These are phyloP conservation scores for Tribolium freemani DNA, from an alignment of 2,888 invertebrate species.

Conservation along the genomic window DNA sequence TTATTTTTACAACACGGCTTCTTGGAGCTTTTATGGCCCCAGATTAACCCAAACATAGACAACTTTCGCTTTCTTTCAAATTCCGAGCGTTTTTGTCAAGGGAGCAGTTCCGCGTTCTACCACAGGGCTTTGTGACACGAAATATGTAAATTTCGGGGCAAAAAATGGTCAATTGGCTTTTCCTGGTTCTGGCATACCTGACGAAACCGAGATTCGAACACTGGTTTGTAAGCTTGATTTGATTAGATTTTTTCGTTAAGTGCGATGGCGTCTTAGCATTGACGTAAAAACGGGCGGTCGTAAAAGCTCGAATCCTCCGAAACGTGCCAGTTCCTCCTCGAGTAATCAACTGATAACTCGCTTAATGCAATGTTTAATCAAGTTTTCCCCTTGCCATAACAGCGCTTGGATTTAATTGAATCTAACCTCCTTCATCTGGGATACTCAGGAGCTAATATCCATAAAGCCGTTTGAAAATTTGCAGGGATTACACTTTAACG, in stretches of 20 bases:
- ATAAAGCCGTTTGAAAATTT: slow-evolving; percentile 52
- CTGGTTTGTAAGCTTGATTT: too few relatives aligned
- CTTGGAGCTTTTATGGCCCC: slow-evolving; percentile 50
- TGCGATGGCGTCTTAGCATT: slow-evolving; percentile 32
- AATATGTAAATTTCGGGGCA: slow-evolving; percentile 12
- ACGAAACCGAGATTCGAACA: slow-evolving; percentile 3
- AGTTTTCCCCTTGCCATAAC: slow-evolving; percentile 49
- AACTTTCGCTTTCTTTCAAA: slow-evolving; percentile 55
- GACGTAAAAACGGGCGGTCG: slow-evolving; percentile 39
- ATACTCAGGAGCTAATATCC: slow-evolving; percentile 58
- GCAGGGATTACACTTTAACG: slow-evolving; percentile 10
- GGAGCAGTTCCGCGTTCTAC: slow-evolving; percentile 37
- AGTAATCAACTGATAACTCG: slow-evolving; percentile 59
- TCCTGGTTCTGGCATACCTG: not conserved
- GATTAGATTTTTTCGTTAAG: not conserved
- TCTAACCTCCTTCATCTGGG: slow-evolving; percentile 53
- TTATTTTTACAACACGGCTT: slow-evolving; percentile 54
- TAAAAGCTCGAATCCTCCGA: slow-evolving; percentile 38
- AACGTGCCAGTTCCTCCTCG: slow-evolving; percentile 43
- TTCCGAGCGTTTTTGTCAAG: slow-evolving; percentile 25
- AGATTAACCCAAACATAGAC: slow-evolving; percentile 50
- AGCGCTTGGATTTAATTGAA: slow-evolving; percentile 58
- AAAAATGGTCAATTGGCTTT: not conserved
- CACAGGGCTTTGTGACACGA: not conserved
- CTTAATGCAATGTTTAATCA: slow-evolving; percentile 61